Evolutionary conservation across 2,888 invertebrate genomes (phyloP), one percentile per base, ranked within the genome.

Genomic region (Fragum whitleyi): DNA sequence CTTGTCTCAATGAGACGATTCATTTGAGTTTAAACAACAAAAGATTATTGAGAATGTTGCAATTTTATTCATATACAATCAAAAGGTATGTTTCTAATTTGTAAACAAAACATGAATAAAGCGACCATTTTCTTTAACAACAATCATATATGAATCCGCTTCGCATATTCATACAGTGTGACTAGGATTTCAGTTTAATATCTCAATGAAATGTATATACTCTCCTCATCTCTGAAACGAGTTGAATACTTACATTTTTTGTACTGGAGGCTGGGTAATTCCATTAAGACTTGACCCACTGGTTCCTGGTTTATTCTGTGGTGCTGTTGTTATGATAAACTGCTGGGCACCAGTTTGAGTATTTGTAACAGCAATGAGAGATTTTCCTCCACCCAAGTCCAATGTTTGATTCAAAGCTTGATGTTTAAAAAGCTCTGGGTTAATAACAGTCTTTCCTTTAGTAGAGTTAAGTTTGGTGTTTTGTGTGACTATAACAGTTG

Each of bases 401-500:
- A 88, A 55, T 26, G 86, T 88, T 70, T 88, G 85, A 70, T 88
- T 86, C 26, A 88, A 53, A 11, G 82, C 72, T 73, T 87, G 88
- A 55, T 83, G 86, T 57, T 83, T 86, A 14, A 88, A 79, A 23
- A 86, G 81, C 59, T 83, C 84, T 21, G 88, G 61, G 51, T 69
- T 85, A n/a, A 47, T 47, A 55, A 85, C 79, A 36, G 85, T 81
- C 80, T 82, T 85, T 74, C 81, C 83, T 84, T 79, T 86, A 65
- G 74, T 85, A 28, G 72, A 61, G 42, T 69, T 77, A 53, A 78
- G 61, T 53, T 81, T 81, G 32, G 78, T 74, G 61, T 77, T 85
- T 51, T 80, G 87, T 32, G 89, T 83, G 16, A 89, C 84, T 68
- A 89, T 86, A 19, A 89, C 83, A 36, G 88, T 82, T 19, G 86